Percentiles rank a stretch among this genome's conserved stretches.
These are phyloP conservation scores for Hiodon alosoides DNA, from an alignment of 2,113 vertebrate species.

Conservation along the genomic window DNA sequence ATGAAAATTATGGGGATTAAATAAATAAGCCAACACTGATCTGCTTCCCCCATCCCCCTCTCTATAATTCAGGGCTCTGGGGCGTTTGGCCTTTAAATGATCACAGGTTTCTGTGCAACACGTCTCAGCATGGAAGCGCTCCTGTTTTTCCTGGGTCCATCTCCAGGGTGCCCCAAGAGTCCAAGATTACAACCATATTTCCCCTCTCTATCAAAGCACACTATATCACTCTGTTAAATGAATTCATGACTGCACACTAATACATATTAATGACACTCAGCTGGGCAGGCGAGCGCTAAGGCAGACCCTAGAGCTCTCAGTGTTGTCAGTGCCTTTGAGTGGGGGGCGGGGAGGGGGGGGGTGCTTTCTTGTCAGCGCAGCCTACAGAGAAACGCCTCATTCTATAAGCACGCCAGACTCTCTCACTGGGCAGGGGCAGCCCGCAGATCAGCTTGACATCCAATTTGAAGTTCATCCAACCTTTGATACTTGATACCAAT, in stretches of 20 bases:
- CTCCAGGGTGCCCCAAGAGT: neutral
- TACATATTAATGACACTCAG: constrained; percentile 45
- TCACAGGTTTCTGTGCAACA: neutral
- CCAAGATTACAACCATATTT: neutral
- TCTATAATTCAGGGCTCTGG: constrained; percentile 15
- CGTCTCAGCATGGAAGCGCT: neutral
- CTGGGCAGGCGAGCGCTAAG: constrained; percentile 36
- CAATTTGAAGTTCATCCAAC: neutral
- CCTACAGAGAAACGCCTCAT: neutral
- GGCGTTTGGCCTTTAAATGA: constrained; percentile 10
- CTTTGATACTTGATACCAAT: neutral
- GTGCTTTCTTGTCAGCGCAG: neutral
- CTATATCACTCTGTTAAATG: neutral
- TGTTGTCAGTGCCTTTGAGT: constrained; percentile 17
- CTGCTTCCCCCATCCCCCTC: neutral
- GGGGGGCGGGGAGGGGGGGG: neutral
- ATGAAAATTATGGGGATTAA: neutral
- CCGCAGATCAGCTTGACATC: neutral
- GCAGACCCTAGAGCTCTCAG: constrained; percentile 37
- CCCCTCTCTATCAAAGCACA: constrained; percentile 11
- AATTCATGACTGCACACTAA: neutral
- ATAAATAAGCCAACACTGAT: neutral
- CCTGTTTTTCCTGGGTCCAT: neutral
- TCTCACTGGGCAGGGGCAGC: neutral
- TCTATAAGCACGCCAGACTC: neutral